Evolutionary conservation across 2,113 vertebrate species (phyloP).

Genomic region (Nestor notabilis): DNA sequence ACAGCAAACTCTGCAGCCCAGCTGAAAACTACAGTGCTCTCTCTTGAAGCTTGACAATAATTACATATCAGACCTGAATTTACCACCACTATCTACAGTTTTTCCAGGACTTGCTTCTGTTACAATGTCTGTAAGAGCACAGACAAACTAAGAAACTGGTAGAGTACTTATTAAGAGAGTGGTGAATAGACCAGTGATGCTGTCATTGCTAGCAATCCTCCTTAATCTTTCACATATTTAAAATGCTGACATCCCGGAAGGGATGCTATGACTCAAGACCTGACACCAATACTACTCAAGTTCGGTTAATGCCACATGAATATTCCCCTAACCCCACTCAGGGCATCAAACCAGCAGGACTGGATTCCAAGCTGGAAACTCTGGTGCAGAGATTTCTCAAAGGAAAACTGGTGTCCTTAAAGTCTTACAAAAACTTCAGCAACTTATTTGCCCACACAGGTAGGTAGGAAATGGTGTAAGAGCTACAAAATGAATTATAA

Average conservation of each 20-base stretch:
- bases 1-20: not conserved
- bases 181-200: not conserved
- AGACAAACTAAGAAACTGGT: not conserved
- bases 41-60: not conserved
- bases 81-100: not conserved
- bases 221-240: not conserved
- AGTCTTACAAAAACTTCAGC: not conserved
- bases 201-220: not conserved
- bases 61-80: not conserved
- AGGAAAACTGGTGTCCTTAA: not conserved
- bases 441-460: not conserved
- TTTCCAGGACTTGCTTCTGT: not conserved
- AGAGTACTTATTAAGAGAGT: not conserved
- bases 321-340: not conserved
- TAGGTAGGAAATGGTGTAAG: not conserved
- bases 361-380: not conserved
- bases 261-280: not conserved
- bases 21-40: not conserved
- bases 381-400: not conserved
- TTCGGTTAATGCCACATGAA: accelerated
- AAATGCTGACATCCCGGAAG: not conserved
- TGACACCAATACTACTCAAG: not conserved
- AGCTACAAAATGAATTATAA: not conserved
- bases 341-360: not conserved
- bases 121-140: not conserved